phyloP scores from a whole-genome alignment of 2,113 vertebrate genomes.

The Corythaeola cristata region DNA sequence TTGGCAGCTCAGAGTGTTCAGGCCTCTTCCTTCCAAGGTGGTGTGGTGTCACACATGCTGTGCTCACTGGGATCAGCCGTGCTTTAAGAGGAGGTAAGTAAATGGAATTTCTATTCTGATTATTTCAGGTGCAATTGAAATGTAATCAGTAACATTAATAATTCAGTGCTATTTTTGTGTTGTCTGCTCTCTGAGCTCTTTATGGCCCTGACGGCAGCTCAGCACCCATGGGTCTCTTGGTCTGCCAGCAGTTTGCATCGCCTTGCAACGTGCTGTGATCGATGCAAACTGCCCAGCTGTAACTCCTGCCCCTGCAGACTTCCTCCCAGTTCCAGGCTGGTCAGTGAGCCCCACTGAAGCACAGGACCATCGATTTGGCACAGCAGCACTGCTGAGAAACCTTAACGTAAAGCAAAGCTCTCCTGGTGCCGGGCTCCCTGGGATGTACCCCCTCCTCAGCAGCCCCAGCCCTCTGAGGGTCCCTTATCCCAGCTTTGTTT shows the following conservation, averaged over 20 bases:
- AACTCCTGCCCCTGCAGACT: neutral
- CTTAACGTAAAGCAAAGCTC: neutral
- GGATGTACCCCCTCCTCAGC: neutral
- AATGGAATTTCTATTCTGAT: neutral
- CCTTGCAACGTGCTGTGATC: neutral
- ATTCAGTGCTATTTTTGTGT: neutral
- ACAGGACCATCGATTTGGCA: neutral
- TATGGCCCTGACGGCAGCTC: neutral
- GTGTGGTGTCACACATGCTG: rapidly evolving
- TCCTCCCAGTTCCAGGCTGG: neutral
- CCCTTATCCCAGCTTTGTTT: neutral
- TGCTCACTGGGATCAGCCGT: neutral
- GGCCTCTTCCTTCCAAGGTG: neutral
- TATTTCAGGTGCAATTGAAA: neutral
- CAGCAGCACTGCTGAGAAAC: neutral
- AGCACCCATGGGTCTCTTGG: neutral
- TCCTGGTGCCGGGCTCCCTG: rapidly evolving
- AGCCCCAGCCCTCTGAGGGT: neutral
- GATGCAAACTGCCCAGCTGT: neutral
- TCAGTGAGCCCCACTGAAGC: neutral
- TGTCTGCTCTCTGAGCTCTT: neutral
- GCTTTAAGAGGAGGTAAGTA: neutral
- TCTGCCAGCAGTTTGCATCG: neutral
- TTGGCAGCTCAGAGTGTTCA: rapidly evolving
- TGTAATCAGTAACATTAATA: neutral